Base-by-base conservation (phyloP, 2,888 invertebrate species). In the Agrilus cyanescens region DNA sequence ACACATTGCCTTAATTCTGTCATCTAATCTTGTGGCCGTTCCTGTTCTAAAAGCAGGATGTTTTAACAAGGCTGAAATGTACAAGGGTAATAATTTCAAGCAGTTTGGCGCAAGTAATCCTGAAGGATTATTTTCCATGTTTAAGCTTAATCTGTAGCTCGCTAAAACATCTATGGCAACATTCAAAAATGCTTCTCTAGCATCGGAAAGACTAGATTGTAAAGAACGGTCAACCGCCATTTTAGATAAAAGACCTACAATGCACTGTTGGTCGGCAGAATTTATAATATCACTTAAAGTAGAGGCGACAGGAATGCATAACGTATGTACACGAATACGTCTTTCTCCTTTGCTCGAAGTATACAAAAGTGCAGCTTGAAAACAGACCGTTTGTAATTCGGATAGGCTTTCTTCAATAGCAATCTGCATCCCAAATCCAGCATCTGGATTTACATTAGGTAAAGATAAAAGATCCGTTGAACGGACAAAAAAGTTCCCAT, bases 401-500 rank as follows among this genome's bases (percentile, higher is more conserved):
- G 83, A 72, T 4, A 95, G 70, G 52, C 78, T 85, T 66, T 96
- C 95, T 52, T 97, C 97, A 41, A 97, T 91, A 2, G 91, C 80
- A 48, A 95, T 82, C 72, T 98, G 97, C 86, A 97, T 96, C 38
- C 91, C 97, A 66, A 94, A 96, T 13, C 93, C 96, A 4, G 94
- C 86, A 69, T 99, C 98, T 0, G 98, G 97, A 61, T 95, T 97
- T 45, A 96, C 85, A 71, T 97, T 97, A 32, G 98, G 96, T 54
- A 98, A 69, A 10, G 94, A 91, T 44, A 98, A 71, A 42, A 98
- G 73, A 71, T 98, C 97, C 4, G 96, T 95, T 0, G 97, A 96
- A 4, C 98, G 79, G 38, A 98, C 97, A 69, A 98, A 98, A 77
- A 96, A 96, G 70, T 97, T 97, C 32, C 98, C 98, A 70, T 97